Evolutionary conservation across 2,113 vertebrate genomes (phyloP), one percentile per base, ranked within the genome.

Genomic region (Platichthys stellatus): DNA sequence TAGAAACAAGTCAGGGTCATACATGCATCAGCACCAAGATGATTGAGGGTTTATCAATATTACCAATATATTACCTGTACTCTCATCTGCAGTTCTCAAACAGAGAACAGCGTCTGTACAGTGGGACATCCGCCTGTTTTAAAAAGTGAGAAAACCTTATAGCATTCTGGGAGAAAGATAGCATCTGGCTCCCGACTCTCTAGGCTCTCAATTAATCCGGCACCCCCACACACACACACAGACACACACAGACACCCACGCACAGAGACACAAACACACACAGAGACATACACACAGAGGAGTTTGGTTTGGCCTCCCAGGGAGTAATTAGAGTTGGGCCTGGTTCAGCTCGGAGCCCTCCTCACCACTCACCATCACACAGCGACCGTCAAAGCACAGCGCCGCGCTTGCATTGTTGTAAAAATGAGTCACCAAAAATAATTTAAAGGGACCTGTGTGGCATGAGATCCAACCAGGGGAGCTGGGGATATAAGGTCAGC

Each of bases 291-390:
- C 8, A 23, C 62, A 74, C 21, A 61, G 2, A 53, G 45, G 13
- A 70, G 69, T 83, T 70, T 69, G 20, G 51, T 85, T 54, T 54
- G 64, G 38, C 65, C 89, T 82, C 84, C 47, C 8, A 45, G 77
- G 82, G 51, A 87, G 80, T 85, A 87, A 89, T 91, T 89, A 89
- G 82, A 85, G 38, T 26, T 62, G 73, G 47, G 67, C 47, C 23
- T 24, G 31, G 53, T 84, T 61, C 74, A 51, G 80, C 63, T 77
- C 64, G 8, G 69, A 70, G 59, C 53, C 69, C 69, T 20, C 45
- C 60, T 67, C 35, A 45, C 72, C 20, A 35, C 74, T 72, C 65
- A 26, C 61, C 49, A 80, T 67, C 63, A 40, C 73, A 70, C 51
- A 80, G 53, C 47, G 71, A 23, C 53, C 61, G 65, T 57, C 85